Evolutionary conservation across 2,113 vertebrate species (phyloP), one percentile per base, ranked within the genome.

Genomic region (Erpornis zantholeuca): DNA sequence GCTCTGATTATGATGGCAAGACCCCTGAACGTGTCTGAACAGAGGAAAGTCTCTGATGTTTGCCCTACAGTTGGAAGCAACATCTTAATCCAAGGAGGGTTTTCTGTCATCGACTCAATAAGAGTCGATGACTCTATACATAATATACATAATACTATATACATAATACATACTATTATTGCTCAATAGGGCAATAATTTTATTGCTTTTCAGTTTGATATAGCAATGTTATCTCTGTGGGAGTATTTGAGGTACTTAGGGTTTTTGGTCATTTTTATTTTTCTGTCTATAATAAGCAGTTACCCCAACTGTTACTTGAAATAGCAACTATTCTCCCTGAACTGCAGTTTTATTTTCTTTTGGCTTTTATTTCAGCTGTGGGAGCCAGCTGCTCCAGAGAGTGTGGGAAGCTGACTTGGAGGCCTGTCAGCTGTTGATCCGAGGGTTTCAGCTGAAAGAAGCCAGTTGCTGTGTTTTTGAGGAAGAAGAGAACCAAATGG

Each of bases 321-420:
- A 95, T 95, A 96, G 90, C 61, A 95, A 82, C 90, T 91, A 54
- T 96, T 96, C 44, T 96, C 52, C 64, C 86, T 82, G 57, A 95
- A 70, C 86, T 71, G 63, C 73, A 35, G 31, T 92, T 95, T 95
- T 91, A 56, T 96, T 95, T 97, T 97, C 82, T 83, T 93, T 82
- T 97, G 95, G 94, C 88, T 92, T 94, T 96, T 92, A 84, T 95
- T 97, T 95, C 94, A 99, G 99, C 92, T 98, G 97, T 9, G 71
- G 97, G 84, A 98, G 97, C 92, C 98, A 98, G 2, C 97, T 98
- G 82, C 95, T 99, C 92, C 98, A 98, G 80, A 98, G 97, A 94
- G 98, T 99, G 92, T 99, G 98, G 98, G 98, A 98, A 93, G 98
- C 98, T 12, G 99, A 99, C 97, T 96, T 99, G 96, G 98, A 99